Evolutionary conservation across 2,888 invertebrate species (phyloP).

Genomic region (Volucella inanis): DNA sequence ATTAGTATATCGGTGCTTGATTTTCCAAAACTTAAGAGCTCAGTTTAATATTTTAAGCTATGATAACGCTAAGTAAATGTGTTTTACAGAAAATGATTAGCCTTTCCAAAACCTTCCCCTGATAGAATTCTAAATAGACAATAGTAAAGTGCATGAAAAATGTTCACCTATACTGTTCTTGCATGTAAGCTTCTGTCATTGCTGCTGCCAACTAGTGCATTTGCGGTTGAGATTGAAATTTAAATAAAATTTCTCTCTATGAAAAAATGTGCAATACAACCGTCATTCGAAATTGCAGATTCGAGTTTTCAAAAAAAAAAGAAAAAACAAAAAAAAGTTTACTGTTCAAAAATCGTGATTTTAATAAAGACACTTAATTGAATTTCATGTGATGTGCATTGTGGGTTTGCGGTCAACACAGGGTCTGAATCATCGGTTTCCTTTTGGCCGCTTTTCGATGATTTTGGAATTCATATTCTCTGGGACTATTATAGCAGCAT

Average conservation of each 20-base stretch:
- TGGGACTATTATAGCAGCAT: neutral
- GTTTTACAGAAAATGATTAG: too few relatives aligned
- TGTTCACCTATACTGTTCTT: neutral
- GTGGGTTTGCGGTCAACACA: slow-evolving; percentile 53
- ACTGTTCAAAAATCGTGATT: slow-evolving; percentile 73
- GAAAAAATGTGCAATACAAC: slow-evolving; percentile 20
- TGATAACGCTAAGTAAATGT: too few relatives aligned
- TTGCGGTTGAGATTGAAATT: slow-evolving; percentile 38
- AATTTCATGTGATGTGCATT: slow-evolving; percentile 71
- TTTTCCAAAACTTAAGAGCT: too few relatives aligned
- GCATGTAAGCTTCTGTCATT: neutral
- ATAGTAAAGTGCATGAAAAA: neutral
- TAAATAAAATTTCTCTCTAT: slow-evolving; percentile 27
- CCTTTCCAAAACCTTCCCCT: neutral
- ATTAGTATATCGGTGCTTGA: too few relatives aligned
- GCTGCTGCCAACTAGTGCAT: slow-evolving; percentile 14
- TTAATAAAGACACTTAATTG: slow-evolving; percentile 77
- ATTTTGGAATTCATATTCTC: slow-evolving; percentile 47
- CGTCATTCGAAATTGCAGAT: slow-evolving; percentile 19
- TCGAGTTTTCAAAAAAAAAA: neutral
- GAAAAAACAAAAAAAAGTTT: slow-evolving; percentile 19
- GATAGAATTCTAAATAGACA: neutral
- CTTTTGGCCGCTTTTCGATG: slow-evolving; percentile 15
- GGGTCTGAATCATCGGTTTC: slow-evolving; percentile 46
- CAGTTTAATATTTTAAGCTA: too few relatives aligned